Evolutionary conservation across 2,797 vertebrate species (phyloP).

Genomic region (Chrysocyon brachyurus): DNA sequence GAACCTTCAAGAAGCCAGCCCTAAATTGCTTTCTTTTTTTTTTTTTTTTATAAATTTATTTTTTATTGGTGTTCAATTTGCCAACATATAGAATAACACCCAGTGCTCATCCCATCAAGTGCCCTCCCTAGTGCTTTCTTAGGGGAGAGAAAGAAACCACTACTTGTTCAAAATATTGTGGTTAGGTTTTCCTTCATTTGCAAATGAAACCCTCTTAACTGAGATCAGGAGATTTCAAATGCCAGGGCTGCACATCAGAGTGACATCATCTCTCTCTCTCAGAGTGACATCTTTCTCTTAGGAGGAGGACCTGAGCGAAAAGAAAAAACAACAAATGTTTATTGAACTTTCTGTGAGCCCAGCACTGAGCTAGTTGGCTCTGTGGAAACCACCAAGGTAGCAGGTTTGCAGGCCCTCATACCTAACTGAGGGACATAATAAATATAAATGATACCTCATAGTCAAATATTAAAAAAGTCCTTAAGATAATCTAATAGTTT

Average conservation of each 20-base stretch:
- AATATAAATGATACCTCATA: not conserved
- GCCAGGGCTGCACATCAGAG: not conserved
- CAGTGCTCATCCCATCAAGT: too few species aligned
- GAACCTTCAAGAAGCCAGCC: not conserved
- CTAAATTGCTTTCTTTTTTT: not conserved
- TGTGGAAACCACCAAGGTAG: not conserved
- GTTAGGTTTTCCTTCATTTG: slow-evolving; percentile 31
- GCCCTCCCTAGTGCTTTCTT: not conserved
- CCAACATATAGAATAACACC: too few species aligned
- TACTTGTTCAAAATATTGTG: not conserved
- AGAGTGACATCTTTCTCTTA: too few species aligned
- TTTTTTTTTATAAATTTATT: too few species aligned
- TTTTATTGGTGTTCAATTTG: too few species aligned
- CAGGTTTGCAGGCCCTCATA: not conserved
- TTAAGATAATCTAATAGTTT: not conserved
- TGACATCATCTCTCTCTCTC: not conserved
- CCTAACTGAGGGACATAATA: not conserved
- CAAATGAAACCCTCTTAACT: not conserved
- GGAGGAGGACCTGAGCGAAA: not conserved
- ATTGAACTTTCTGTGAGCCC: not conserved
- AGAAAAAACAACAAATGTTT: not conserved
- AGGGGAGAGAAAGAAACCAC: not conserved
- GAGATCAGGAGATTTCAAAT: not conserved
- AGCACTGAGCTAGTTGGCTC: not conserved
- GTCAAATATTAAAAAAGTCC: not conserved